Evolutionary conservation across 2,797 vertebrate genomes (phyloP), one percentile per base, ranked within the genome.

Genomic region (Allobates femoralis): DNA sequence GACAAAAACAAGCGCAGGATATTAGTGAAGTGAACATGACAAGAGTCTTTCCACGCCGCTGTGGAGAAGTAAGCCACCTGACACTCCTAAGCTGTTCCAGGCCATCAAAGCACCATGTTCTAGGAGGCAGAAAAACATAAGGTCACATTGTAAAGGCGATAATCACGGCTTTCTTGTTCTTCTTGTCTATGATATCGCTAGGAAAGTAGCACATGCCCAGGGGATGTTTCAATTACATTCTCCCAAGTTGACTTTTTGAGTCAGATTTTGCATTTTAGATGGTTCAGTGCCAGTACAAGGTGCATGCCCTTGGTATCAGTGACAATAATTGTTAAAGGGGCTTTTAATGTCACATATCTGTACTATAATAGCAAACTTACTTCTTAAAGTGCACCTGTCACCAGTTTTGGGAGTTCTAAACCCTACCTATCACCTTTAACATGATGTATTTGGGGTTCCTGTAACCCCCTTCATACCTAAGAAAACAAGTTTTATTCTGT

Each of bases 151-250:
- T 34, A 32, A 58, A 58, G 81, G 26, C 32, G 18, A 21, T 58
- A 41, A 73, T 41, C 16, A 5, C 50, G n/a, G n/a, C 60, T 30
- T n/a, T 79, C 16, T 28, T 26, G 58, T 50, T 80, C 32, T 32
- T 67, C 79, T 67, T 50, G 60, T 30, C 79, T 67, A 32, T 30
- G 41, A 37, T 67, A 53, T 53, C 34, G 23, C 56, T 37, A 50
- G 32, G 55, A 32, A 55, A 41, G 30, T 2, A 15, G 67, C 7
- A 67, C 28, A 19, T 67, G 64, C 64, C 32, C 64, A 67, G 11
- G 34, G 34, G 69, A 74, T 50, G 41, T 74, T n/a, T 74, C n/a
- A 50, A 74, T 74, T 74, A 26, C 5, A 74, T 26, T 74, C 41
- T 74, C 23, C 23, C 37, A 74, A 50, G 69, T 18, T 41, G 37